These are phyloP conservation scores for Limosa lapponica DNA, from an alignment of 2,797 vertebrate genomes.

Conservation along the genomic window DNA sequence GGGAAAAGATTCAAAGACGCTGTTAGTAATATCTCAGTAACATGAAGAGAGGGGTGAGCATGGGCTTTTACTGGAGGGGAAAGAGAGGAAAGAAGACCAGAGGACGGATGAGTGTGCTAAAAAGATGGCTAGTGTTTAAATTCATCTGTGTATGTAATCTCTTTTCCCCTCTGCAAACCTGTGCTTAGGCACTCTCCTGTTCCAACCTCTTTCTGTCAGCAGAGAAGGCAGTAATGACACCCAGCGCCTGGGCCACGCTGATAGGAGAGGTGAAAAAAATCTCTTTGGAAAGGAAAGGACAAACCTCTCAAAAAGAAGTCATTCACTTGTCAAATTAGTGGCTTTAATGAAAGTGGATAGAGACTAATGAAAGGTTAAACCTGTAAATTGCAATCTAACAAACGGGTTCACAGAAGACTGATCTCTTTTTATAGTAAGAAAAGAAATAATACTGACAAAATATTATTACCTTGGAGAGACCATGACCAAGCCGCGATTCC, in stretches of 20 bases:
- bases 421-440: slow-evolving; percentile 2
- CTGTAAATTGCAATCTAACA: slow-evolving; percentile 57
- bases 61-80: not conserved
- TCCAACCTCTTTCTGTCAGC: not conserved
- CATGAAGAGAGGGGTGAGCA: not conserved
- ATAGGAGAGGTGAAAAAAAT: not conserved
- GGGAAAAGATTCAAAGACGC: not conserved
- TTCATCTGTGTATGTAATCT: not conserved
- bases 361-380: slow-evolving; percentile 68
- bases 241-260: not conserved
- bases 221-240: not conserved
- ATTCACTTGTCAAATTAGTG: slow-evolving; percentile 61
- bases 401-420: slow-evolving; percentile 12
- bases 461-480: slow-evolving; percentile 26
- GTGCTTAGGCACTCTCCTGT: not conserved
- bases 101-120: not conserved
- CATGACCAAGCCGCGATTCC: not conserved
- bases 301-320: slow-evolving; percentile 48
- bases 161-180: not conserved
- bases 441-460: slow-evolving; percentile 52
- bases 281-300: slow-evolving; percentile 22
- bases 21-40: not conserved
- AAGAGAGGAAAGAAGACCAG: not conserved
- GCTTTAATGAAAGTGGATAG: slow-evolving; percentile 57
- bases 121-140: not conserved